Percentiles rank a stretch among this genome's conserved stretches.
Evolutionary conservation across 1,140 invertebrate species (phyloP).

Genomic region (Neodiprion virginianus): DNA sequence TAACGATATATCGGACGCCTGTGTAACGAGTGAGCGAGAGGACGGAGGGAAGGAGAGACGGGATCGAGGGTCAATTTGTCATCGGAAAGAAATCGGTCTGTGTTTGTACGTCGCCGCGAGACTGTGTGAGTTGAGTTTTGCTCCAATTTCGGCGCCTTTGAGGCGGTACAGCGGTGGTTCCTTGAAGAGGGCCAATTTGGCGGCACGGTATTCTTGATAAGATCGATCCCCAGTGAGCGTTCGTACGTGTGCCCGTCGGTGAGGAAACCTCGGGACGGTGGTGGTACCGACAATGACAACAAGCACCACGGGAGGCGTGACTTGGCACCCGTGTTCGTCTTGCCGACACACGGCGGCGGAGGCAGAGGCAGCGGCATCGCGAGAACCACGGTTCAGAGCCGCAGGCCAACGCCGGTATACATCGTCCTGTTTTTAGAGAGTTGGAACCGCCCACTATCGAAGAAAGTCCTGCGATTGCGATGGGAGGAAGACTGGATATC

Average conservation of each 20-base stretch:
- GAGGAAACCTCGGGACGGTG: conserved; percentile 28
- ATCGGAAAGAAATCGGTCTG: not conserved
- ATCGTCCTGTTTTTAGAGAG: not conserved
- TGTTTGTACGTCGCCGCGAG: not conserved
- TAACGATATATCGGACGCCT: not conserved
- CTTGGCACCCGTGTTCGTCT: conserved; percentile 42
- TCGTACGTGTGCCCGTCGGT: conserved; percentile 38
- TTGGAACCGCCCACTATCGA: too few relatives aligned
- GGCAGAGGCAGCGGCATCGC: conserved; percentile 15
- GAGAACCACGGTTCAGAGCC: not conserved
- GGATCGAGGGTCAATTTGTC: conserved; percentile 11
- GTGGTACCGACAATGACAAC: conserved; percentile 58
- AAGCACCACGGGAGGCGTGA: conserved; percentile 54
- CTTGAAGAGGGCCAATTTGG: conserved; percentile 37
- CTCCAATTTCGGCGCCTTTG: conserved; percentile 42
- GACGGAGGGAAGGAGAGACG: not conserved
- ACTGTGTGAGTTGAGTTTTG: not conserved
- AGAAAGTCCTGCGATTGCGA: not conserved
- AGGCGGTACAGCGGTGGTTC: conserved; percentile 22
- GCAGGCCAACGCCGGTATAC: not conserved
- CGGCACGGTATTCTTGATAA: conserved; percentile 15
- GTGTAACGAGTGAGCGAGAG: not conserved
- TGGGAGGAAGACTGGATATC: not conserved
- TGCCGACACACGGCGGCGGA: conserved; percentile 19
- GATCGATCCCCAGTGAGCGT: conserved; percentile 19